Evolutionary conservation across 2,888 invertebrate species (phyloP).

Genomic region (Troglohyphantes excavatus): DNA sequence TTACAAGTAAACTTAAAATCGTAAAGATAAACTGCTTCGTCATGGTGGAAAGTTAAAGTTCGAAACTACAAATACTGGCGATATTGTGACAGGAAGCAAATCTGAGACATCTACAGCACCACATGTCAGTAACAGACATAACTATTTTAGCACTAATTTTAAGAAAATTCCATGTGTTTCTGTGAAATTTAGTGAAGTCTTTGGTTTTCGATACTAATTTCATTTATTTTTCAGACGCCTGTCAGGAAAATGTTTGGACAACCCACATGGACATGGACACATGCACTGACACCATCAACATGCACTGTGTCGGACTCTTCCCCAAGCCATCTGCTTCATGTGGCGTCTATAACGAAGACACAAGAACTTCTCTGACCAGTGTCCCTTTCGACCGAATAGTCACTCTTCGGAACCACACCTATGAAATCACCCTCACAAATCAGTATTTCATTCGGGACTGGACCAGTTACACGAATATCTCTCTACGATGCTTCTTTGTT

Average conservation of each 20-base stretch:
- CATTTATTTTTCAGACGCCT: slow-evolving; percentile 77
- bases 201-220: too few species aligned
- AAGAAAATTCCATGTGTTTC: too few species aligned
- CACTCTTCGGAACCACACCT: slow-evolving; percentile 78
- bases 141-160: too few species aligned
- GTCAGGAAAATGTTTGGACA: slow-evolving; percentile 80
- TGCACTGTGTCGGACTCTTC: slow-evolving; percentile 80
- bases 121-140: too few species aligned
- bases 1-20: too few species aligned
- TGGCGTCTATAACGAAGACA: slow-evolving; percentile 79
- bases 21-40: too few species aligned
- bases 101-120: too few species aligned
- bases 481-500: slow-evolving; percentile 79
- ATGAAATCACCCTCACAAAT: slow-evolving; percentile 78
- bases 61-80: too few species aligned
- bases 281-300: slow-evolving; percentile 79
- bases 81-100: too few species aligned
- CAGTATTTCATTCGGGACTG: slow-evolving; percentile 78
- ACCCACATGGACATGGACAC: slow-evolving; percentile 79
- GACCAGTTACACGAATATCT: slow-evolving; percentile 77
- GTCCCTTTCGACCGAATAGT: slow-evolving; percentile 79
- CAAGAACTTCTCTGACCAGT: slow-evolving; percentile 62
- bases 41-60: too few species aligned
- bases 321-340: slow-evolving; percentile 80
- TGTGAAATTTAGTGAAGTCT: too few species aligned